These are phyloP conservation scores for Meteorus cinctellus DNA, from an alignment of 2,888 invertebrate species.

Conservation along the genomic window DNA sequence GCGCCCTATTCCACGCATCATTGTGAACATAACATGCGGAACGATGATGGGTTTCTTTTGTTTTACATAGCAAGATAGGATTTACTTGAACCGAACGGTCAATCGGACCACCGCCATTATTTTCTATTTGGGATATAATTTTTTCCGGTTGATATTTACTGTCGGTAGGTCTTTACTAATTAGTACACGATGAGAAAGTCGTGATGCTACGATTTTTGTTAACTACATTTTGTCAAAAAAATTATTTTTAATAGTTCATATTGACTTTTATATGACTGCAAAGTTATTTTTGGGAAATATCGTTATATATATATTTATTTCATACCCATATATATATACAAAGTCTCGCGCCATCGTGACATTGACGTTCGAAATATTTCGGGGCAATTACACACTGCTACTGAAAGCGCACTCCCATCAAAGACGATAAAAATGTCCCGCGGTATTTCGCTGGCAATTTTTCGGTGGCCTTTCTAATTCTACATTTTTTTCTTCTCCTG, in stretches of 20 bases:
- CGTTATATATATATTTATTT: not conserved
- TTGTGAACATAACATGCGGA: conserved; percentile 45
- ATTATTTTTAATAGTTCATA: not conserved
- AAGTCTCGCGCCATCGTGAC: not conserved
- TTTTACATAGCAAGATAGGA: too few relatives aligned
- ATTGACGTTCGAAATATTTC: conserved; percentile 62
- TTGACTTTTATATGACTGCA: not conserved
- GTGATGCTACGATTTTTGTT: too few relatives aligned
- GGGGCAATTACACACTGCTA: conserved; percentile 62
- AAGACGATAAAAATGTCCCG: conserved; percentile 61
- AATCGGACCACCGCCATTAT: too few relatives aligned
- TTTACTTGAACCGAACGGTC: not conserved
- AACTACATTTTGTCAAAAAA: not conserved
- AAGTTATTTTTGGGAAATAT: not conserved
- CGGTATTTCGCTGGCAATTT: conserved; percentile 66
- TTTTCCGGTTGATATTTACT: not conserved
- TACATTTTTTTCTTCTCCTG: conserved; percentile 29
- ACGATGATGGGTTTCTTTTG: conserved; percentile 42
- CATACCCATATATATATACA: conserved; percentile 5
- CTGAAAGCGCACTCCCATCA: conserved; percentile 55
- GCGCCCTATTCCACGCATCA: conserved; percentile 35
- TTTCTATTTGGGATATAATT: not conserved
- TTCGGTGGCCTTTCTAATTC: conserved; percentile 65
- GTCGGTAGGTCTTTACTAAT: too few relatives aligned
- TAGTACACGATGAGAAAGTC: too few relatives aligned